phyloP scores from a whole-genome alignment of 2,888 invertebrate species.

The Chydorus sphaericus region DNA sequence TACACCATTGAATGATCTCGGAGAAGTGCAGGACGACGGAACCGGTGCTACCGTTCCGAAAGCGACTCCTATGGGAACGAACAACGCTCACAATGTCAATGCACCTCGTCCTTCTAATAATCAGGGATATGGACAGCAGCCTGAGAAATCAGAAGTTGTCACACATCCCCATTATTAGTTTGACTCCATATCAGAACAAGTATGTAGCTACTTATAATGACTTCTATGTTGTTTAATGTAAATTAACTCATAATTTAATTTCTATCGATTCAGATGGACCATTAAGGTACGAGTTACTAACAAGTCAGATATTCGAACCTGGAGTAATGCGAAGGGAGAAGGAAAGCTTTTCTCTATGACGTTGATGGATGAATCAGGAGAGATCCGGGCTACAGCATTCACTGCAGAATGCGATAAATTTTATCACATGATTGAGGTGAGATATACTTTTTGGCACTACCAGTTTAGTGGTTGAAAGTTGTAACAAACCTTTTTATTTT shows the following conservation, averaged over 20 bases:
- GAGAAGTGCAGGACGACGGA: background rate
- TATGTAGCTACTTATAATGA: slow-evolving; percentile 24
- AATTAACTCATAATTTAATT: no score
- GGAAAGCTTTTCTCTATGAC: slow-evolving; percentile 88
- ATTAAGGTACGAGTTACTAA: slow-evolving; percentile 76
- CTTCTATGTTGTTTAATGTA: background rate
- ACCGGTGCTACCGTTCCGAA: slow-evolving; percentile 16
- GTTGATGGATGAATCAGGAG: slow-evolving; percentile 83
- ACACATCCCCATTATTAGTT: slow-evolving; percentile 63
- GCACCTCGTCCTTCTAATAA: background rate
- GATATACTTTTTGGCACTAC: background rate
- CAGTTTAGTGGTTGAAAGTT: background rate
- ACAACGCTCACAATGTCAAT: background rate
- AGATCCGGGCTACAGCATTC: slow-evolving; percentile 84
- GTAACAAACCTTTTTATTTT: slow-evolving; percentile 18
- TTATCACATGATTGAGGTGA: slow-evolving; percentile 71
- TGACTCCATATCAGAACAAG: slow-evolving; percentile 90
- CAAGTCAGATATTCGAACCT: slow-evolving; percentile 65
- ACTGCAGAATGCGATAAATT: slow-evolving; percentile 74
- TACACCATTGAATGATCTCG: slow-evolving; percentile 27
- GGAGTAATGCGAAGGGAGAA: slow-evolving; percentile 84
- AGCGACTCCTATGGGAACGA: background rate
- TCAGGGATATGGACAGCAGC: background rate
- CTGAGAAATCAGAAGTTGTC: background rate
- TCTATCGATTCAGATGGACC: slow-evolving; percentile 53